Conservation (phyloP, 2,113 vertebrate genomes). For the Vimba vimba region DNA sequence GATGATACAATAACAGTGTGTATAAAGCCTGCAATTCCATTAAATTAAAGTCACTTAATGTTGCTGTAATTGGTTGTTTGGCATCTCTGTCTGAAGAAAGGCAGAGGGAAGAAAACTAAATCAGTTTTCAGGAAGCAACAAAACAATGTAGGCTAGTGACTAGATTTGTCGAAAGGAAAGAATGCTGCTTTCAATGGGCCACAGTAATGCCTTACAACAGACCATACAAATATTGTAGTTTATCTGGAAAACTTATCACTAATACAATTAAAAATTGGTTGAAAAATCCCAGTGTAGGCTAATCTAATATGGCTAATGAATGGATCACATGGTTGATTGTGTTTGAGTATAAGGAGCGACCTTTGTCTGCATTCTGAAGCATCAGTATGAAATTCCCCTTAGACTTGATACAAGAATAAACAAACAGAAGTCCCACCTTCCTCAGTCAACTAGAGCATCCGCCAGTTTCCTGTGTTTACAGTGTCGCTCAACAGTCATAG, state of each 20-base stretch:
- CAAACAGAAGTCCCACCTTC: constrained; percentile 13
- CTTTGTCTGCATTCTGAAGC: constrained; percentile 35
- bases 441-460: background rate
- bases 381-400: constrained; percentile 55
- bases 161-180: background rate
- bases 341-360: background rate
- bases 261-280: constrained; percentile 6
- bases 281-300: background rate
- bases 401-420: constrained; percentile 39
- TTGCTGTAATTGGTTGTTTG: background rate
- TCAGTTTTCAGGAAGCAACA: constrained; percentile 27
- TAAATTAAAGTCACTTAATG: background rate
- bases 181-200: background rate
- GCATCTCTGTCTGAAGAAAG: background rate
- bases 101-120: background rate
- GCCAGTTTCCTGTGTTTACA: constrained; percentile 1
- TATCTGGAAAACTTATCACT: background rate
- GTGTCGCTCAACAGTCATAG: background rate
- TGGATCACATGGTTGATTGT: background rate
- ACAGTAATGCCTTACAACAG: background rate
- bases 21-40: background rate
- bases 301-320: constrained; percentile 37
- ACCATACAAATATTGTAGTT: constrained; percentile 7
- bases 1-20: background rate
- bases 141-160: background rate